These are phyloP conservation scores for Oryctes rhinoceros DNA, from an alignment of 1,140 invertebrate genomes.

Conservation along the genomic window DNA sequence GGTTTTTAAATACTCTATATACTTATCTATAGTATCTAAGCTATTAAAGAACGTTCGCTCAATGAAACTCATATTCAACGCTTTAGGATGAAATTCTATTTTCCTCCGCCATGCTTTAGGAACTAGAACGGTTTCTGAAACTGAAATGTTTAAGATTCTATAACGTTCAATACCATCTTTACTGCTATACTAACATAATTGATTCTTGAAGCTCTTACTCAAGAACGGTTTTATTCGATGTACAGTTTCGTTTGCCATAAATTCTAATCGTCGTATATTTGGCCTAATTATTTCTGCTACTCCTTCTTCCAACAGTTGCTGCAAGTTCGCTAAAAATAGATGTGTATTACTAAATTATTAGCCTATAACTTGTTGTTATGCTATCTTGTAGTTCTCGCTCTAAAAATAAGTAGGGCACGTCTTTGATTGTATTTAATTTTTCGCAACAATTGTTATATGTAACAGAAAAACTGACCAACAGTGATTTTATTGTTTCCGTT, in stretches of 20 bases:
- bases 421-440: too few relatives aligned
- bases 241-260: neutral
- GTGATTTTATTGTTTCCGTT: too few relatives aligned
- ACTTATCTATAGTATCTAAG: constrained; percentile 13
- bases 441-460: too few relatives aligned
- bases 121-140: constrained; percentile 25
- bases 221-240: neutral
- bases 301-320: neutral
- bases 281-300: neutral
- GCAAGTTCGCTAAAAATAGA: constrained; percentile 13
- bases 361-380: too few relatives aligned
- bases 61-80: neutral
- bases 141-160: constrained; percentile 20
- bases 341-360: neutral
- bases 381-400: too few relatives aligned
- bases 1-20: neutral
- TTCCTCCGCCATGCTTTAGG: constrained; percentile 9
- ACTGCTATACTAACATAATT: neutral
- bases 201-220: neutral
- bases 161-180: neutral
- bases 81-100: neutral
- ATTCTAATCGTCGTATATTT: neutral
- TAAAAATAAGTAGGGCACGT: too few relatives aligned
- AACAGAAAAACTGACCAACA: too few relatives aligned
- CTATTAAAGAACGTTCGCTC: neutral